Base-by-base conservation (phyloP, 2,113 vertebrate genomes). In the Camelus bactrianus region DNA sequence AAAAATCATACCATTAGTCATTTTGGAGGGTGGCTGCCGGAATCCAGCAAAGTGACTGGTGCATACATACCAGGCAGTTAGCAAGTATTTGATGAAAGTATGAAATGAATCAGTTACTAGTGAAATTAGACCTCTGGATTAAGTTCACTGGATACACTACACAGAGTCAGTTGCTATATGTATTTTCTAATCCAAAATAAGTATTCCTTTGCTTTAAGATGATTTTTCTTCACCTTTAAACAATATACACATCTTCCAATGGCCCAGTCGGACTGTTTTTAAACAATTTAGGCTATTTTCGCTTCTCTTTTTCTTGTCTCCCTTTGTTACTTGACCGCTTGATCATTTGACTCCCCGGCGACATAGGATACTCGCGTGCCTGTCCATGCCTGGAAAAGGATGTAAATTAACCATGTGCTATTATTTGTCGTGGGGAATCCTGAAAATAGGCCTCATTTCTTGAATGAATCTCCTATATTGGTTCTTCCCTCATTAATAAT, bases 141-240 rank as follows among this genome's bases (percentile, higher is more conserved):
- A 75, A 77, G 19, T 76, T 92, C 75, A 38, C 28, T 91, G 8
- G 42, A 11, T 54, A 4, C 30, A 19, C 9, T 56, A 26, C 8
- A 35, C 79, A 69, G 83, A 91, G 65, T 82, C 32, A 60, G 2
- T 48, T 65, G 9, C 24, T 52, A 4, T 5, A 2, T 32, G 35
- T 38, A 54, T 54, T 26, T 58, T 14, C 50, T 58, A 73, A 77
- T 72, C 35, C n/a, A 94, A 72, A 81, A 56, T 69, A 32, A 80
- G 2, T 67, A 20, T 54, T 79, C 2, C 50, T 91, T 64, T 93
- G 58, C n/a, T 73, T 92, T 83, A n/a, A 75, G 89, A 65, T 70
- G 24, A 80, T 91, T 65, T 81, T 9, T 88, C 9, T 48, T 69
- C 19, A 32, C n/a, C 22, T 94, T 90, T 92, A 81, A 95, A 58